These are phyloP conservation scores for Sebastes elongatus DNA, from an alignment of 2,797 vertebrate species.

Conservation along the genomic window DNA sequence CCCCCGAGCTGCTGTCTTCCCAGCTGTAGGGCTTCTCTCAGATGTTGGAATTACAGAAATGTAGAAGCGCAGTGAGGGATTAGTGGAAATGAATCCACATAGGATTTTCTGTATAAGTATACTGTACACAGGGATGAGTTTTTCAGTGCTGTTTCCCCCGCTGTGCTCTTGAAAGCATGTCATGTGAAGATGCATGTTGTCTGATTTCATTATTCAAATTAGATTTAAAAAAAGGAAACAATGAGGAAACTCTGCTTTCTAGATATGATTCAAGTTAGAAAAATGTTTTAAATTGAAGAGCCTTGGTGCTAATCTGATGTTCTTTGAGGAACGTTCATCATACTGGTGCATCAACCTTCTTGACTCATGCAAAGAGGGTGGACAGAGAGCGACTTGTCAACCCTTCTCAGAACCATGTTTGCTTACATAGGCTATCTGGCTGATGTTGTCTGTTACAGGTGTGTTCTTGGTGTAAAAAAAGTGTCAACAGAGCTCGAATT, in stretches of 20 bases:
- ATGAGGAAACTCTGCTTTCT: not conserved
- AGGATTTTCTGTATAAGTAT: constrained; percentile 43
- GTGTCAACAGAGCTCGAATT: not conserved
- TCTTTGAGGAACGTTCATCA: constrained; percentile 1
- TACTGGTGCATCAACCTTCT: not conserved
- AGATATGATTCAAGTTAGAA: not conserved
- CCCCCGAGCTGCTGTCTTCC: constrained; percentile 29
- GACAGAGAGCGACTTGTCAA: not conserved
- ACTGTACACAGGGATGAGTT: constrained; percentile 22
- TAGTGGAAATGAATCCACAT: constrained; percentile 65
- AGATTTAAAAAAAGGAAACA: too few species aligned
- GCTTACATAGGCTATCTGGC: not conserved
- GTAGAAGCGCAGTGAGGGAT: constrained; percentile 55
- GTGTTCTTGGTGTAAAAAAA: not conserved
- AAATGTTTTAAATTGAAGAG: not conserved
- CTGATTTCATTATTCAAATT: constrained; percentile 18
- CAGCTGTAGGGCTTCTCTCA: constrained; percentile 51
- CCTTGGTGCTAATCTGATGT: not conserved
- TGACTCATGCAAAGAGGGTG: not conserved
- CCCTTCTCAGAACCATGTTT: constrained; percentile 8
- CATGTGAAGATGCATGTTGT: constrained; percentile 13
- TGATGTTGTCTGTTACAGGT: not conserved
- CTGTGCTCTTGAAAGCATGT: constrained; percentile 4
- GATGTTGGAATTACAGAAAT: constrained; percentile 62
- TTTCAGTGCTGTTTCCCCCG: constrained; percentile 17